A percentile compares a stretch with the other conserved stretches of the same genome.
Conservation (phyloP, 2,888 invertebrate species). For the Drosophila colorata region DNA sequence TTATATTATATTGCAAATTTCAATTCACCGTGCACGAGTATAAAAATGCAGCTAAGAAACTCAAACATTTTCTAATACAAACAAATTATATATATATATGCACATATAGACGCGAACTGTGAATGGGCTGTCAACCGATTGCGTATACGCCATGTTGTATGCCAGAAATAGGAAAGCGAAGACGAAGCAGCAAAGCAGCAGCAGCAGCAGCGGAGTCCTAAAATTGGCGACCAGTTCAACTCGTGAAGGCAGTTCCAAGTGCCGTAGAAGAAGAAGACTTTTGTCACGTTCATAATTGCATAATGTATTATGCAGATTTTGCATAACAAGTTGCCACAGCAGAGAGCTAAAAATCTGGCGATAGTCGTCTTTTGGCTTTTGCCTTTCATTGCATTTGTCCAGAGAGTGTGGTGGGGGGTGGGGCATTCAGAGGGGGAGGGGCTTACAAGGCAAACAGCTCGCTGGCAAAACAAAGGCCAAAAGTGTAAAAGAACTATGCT, state of each 20-base stretch:
- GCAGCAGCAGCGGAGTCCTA: slow-evolving; percentile 1
- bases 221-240: slow-evolving; percentile 11
- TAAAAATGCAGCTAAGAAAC: background rate
- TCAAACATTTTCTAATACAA: slow-evolving; percentile 12
- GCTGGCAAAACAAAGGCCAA: slow-evolving; percentile 60
- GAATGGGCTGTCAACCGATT: slow-evolving; percentile 33
- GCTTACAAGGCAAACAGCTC: slow-evolving; percentile 41
- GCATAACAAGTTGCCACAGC: slow-evolving; percentile 72
- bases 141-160: slow-evolving; percentile 50
- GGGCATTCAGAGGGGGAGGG: background rate
- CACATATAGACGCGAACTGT: background rate
- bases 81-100: slow-evolving; percentile 4
- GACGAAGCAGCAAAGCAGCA: background rate
- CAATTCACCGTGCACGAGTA: too few species aligned
- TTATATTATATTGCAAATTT: too few species aligned
- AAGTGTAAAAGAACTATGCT: slow-evolving; percentile 72
- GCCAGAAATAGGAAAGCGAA: background rate
- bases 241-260: slow-evolving; percentile 7
- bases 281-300: slow-evolving; percentile 79
- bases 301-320: slow-evolving; percentile 79
- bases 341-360: slow-evolving; percentile 51
- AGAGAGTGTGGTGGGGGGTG: too few species aligned
- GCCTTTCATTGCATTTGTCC: slow-evolving; percentile 33
- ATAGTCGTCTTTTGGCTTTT: slow-evolving; percentile 46
- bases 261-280: slow-evolving; percentile 38